phyloP scores from a whole-genome alignment of 1,140 invertebrate species.

The Calliphora vicina region DNA sequence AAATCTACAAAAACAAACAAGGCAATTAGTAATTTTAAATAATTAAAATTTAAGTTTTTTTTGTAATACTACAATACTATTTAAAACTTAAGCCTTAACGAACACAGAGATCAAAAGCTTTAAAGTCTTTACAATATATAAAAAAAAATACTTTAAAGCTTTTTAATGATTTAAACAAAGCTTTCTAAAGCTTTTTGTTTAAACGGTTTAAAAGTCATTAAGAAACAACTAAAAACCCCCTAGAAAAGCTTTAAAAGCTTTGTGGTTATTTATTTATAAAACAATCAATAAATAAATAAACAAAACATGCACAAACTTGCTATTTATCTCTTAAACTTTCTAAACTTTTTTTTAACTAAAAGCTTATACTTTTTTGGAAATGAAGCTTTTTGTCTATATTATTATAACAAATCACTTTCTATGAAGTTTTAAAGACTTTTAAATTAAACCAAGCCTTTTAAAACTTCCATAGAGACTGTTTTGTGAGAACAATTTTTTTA shows the following conservation, averaged over 20 bases:
- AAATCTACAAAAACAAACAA: neutral
- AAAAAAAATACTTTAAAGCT: neutral
- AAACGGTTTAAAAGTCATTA: neutral
- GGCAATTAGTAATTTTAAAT: neutral
- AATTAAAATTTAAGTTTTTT: neutral
- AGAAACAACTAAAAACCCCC: neutral
- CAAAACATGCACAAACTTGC: neutral
- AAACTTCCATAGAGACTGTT: conserved; percentile 62
- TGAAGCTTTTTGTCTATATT: neutral
- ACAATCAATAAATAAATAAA: no score
- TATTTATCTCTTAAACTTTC: neutral
- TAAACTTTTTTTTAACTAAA: conserved; percentile 40
- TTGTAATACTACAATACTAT: neutral
- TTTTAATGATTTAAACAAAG: neutral
- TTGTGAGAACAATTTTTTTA: no score
- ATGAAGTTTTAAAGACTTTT: conserved; percentile 57
- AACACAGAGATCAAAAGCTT: conserved; percentile 7
- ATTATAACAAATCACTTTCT: conserved; percentile 51
- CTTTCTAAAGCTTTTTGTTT: neutral
- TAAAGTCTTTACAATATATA: neutral
- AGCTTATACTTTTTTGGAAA: conserved; percentile 26
- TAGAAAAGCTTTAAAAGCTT: neutral
- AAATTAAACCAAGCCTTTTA: conserved; percentile 42
- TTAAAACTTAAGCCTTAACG: neutral
- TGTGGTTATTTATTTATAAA: no score